These are phyloP conservation scores for Aquatica leii DNA, from an alignment of 2,888 invertebrate species.

Conservation along the genomic window DNA sequence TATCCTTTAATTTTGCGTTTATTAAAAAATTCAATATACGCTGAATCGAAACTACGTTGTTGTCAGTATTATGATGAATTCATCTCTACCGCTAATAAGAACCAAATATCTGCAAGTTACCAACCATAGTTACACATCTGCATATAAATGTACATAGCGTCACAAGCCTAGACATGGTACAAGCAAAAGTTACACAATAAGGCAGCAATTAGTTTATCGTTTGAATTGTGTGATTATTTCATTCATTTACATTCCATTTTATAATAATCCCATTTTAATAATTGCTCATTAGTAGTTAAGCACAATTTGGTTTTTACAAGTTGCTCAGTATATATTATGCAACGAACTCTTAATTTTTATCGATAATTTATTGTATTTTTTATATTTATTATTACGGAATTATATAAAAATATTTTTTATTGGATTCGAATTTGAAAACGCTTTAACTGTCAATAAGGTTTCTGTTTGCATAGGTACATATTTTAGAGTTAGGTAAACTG, in stretches of 20 bases:
- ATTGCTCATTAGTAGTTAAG: conserved; percentile 19
- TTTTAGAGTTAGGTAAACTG: not conserved
- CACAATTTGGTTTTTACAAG: not conserved
- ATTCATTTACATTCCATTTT: conserved; percentile 19
- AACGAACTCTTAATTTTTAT: conserved; percentile 14
- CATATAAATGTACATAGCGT: no score
- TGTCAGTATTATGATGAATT: no score
- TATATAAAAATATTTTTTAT: conserved; percentile 10
- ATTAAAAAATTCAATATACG: no score
- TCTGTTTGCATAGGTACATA: not conserved
- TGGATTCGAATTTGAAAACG: no score
- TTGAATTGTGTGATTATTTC: conserved; percentile 8
- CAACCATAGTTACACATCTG: no score
- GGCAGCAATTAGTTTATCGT: no score
- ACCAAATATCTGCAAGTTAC: not conserved
- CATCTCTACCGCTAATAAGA: no score
- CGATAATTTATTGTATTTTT: conserved; percentile 24
- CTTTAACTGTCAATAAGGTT: conserved; percentile 12
- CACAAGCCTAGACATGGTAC: no score
- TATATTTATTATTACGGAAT: conserved; percentile 6
- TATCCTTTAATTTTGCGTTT: conserved; percentile 1
- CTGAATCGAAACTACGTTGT: no score
- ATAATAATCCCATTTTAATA: not conserved
- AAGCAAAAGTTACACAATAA: no score
- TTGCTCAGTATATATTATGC: conserved; percentile 16